Evolutionary conservation across 2,888 invertebrate genomes (phyloP).

Genomic region (Ellobium chinense): DNA sequence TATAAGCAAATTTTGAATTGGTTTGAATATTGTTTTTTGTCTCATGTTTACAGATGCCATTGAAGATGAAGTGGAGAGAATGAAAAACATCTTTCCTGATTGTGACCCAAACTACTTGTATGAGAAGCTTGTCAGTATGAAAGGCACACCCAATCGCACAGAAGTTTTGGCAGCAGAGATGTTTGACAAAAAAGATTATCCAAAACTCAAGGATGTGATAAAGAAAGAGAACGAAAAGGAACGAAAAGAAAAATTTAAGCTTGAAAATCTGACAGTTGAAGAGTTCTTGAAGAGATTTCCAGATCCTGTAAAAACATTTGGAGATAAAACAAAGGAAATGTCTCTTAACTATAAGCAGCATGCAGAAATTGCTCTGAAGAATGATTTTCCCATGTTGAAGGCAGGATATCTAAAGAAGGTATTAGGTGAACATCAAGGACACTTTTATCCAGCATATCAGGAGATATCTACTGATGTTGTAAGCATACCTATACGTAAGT

Average conservation of each 20-base stretch:
- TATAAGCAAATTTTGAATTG: no score
- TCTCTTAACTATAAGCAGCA: constrained; percentile 67
- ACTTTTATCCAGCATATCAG: constrained; percentile 52
- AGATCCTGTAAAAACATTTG: constrained; percentile 67
- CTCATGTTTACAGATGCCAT: constrained; percentile 33
- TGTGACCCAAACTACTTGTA: constrained; percentile 74
- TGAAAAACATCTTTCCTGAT: constrained; percentile 70
- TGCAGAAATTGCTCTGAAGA: constrained; percentile 59
- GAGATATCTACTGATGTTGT: constrained; percentile 31
- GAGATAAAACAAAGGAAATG: constrained; percentile 58
- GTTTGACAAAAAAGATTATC: constrained; percentile 68
- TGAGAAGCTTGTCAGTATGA: constrained; percentile 59
- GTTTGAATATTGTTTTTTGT: no score
- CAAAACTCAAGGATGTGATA: constrained; percentile 64
- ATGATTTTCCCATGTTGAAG: constrained; percentile 64
- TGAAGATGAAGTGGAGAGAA: constrained; percentile 63
- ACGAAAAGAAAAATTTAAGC: constrained; percentile 45
- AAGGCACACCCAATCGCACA: constrained; percentile 59
- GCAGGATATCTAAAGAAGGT: constrained; percentile 61
- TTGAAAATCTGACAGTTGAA: constrained; percentile 52
- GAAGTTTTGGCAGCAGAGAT: constrained; percentile 63
- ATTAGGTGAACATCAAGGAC: constrained; percentile 60
- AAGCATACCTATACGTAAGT: not conserved
- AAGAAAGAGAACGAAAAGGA: constrained; percentile 55
- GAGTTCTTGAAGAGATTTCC: constrained; percentile 72